These are phyloP conservation scores for Amblyjoppa proteus DNA, from an alignment of 2,888 invertebrate genomes.

Conservation along the genomic window DNA sequence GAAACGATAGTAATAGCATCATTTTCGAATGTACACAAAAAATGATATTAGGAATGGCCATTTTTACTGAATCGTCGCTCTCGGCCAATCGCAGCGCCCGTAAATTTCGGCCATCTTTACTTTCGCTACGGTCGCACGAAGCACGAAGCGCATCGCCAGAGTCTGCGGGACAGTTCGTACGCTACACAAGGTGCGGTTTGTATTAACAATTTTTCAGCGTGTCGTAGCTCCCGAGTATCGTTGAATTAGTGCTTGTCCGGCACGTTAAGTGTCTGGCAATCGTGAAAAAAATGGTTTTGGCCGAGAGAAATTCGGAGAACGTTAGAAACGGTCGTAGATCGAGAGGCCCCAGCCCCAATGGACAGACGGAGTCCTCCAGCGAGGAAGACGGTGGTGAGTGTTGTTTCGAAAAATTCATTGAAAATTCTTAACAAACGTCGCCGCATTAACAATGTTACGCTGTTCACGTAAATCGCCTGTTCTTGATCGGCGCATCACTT, in stretches of 20 bases:
- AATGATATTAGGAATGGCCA: slow-evolving; percentile 57
- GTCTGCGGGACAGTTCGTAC: slow-evolving; percentile 72
- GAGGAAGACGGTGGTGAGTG: slow-evolving; percentile 94
- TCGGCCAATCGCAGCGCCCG: slow-evolving; percentile 68
- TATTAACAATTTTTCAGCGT: slow-evolving; percentile 38
- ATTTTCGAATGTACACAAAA: slow-evolving; percentile 62
- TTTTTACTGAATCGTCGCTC: slow-evolving; percentile 64
- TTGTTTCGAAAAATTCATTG: slow-evolving; percentile 49
- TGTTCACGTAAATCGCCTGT: neutral
- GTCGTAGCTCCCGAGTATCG: slow-evolving; percentile 30
- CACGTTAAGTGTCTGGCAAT: slow-evolving; percentile 41
- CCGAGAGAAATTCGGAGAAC: slow-evolving; percentile 94
- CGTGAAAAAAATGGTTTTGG: slow-evolving; percentile 91
- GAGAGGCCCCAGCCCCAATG: slow-evolving; percentile 96
- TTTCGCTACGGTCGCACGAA: slow-evolving; percentile 82
- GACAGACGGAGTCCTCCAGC: slow-evolving; percentile 93
- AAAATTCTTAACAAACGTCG: neutral
- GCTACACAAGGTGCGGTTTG: slow-evolving; percentile 77
- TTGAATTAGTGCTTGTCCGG: slow-evolving; percentile 29
- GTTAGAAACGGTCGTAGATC: slow-evolving; percentile 95
- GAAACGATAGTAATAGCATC: slow-evolving; percentile 30
- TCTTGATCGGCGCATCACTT: neutral
- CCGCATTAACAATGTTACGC: neutral
- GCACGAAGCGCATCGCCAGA: slow-evolving; percentile 64
- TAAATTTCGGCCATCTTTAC: slow-evolving; percentile 77